Conservation (phyloP, 23 tunicate species). For the Ascidia mentula region DNA sequence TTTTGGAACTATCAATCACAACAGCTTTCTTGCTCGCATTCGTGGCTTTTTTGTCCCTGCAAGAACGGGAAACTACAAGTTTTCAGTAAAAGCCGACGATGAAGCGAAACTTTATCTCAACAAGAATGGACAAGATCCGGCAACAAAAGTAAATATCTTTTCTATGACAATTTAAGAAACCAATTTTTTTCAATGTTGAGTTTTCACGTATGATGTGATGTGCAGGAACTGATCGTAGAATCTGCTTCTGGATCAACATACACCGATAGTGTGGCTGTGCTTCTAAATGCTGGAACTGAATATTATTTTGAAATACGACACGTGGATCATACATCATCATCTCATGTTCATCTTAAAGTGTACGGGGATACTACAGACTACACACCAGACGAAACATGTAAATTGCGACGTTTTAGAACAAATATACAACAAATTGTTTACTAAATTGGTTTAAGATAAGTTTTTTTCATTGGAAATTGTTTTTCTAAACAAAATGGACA, state of each 20-base stretch:
- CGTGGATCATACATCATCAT: background rate
- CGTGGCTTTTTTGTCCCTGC: conserved; percentile 56
- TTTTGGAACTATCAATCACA: background rate
- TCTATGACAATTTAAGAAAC: background rate
- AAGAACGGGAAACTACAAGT: conserved; percentile 29
- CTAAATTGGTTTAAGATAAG: no score
- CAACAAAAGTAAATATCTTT: conserved; percentile 41
- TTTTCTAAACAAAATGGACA: no score
- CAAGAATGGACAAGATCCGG: conserved; percentile 33
- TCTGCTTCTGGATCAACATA: background rate
- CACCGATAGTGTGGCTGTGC: background rate
- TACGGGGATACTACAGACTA: conserved; percentile 30
- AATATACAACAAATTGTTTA: background rate
- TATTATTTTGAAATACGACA: conserved; percentile 38
- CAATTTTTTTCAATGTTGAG: no score
- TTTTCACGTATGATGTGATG: background rate
- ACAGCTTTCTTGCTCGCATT: conserved; percentile 29
- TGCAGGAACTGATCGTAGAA: background rate
- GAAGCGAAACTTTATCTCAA: conserved; percentile 24
- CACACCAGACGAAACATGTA: conserved; percentile 40
- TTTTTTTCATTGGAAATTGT: no score
- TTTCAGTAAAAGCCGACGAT: conserved; percentile 41
- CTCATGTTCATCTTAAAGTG: conserved; percentile 9
- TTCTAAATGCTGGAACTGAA: conserved; percentile 24
- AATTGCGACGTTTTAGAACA: background rate